Conservation (phyloP, 2,888 invertebrate genomes). For the Pseudococcus viburni region DNA sequence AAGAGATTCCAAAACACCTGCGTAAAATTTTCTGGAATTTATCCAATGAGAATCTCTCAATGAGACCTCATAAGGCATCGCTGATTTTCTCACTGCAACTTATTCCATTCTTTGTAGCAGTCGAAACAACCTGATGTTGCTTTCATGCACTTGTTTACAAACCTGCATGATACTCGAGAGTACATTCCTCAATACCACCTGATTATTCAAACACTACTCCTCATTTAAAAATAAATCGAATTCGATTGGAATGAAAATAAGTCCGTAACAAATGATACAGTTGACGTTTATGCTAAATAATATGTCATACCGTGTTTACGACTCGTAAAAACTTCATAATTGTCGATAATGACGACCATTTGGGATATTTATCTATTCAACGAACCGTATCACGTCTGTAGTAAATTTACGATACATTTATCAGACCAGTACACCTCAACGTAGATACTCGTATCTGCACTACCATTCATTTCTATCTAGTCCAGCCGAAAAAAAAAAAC, state of each 20-base stretch:
- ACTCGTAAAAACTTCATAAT: slow-evolving; percentile 9
- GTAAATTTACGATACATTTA: background rate
- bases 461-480: background rate
- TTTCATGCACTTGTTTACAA: too few species aligned
- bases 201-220: background rate
- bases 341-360: slow-evolving; percentile 12
- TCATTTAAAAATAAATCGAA: background rate
- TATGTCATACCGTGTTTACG: background rate
- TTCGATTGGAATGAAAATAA: background rate
- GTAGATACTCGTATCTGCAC: background rate
- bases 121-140: background rate
- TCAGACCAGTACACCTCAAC: background rate
- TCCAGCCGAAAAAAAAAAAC: background rate
- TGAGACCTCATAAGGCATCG: too few species aligned
- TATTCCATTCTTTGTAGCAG: background rate
- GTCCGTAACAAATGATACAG: background rate
- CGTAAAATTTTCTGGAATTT: too few species aligned
- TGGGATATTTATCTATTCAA: slow-evolving; percentile 13
- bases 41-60: too few species aligned
- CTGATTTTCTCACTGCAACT: background rate
- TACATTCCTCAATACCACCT: background rate
- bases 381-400: background rate
- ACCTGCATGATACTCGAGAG: background rate
- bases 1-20: too few species aligned
- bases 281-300: background rate